Evolutionary conservation across 2,888 invertebrate species (phyloP), one percentile per base, ranked within the genome.

Genomic region (Drosophila sordidula): DNA sequence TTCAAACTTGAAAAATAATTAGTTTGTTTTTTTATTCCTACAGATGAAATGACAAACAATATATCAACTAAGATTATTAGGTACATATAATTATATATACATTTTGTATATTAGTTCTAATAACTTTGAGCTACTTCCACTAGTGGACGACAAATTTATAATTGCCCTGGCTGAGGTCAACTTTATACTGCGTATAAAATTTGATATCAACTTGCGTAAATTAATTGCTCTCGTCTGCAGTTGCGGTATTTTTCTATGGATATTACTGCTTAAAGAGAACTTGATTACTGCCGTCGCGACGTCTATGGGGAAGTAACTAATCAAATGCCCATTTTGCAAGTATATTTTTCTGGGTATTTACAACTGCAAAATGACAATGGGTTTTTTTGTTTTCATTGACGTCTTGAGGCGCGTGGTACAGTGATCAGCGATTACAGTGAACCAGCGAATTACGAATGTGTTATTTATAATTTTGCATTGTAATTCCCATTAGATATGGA

Each of bases 191-290:
- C 29, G 2, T 18, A 44, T 36, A 25, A 25, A 58, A 12, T 36
- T 18, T 47, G 49, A 54, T 68, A 69, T 50, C 44, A 16, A 39
- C 16, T 36, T 45, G 41, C 26, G 14, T 16, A 22, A 12, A 16
- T 42, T 38, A 34, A 66, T 52, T 44, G 61, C 38, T 18, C 16
- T 54, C 22, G 45, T 16, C 45, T 25, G 12, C 16, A 36, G 16
- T 14, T 29, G 38, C 34, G 49, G 45, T 32, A 22, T 11, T 67
- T 62, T 54, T 54, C 42, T 36, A 49, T 41, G 12, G 25, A 44
- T 32, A 39, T 36, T 16, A 22, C 1, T 44, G 45, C 8, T 61
- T 18, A 1, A 51, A 41, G 25, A 47, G 11, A 61, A 54, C 56
- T 47, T 14, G 52, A 42, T 63, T 63, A 41, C 32, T 9, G 8